Base-by-base conservation (phyloP, 2,888 invertebrate genomes). In the Galerucella pusilla region DNA sequence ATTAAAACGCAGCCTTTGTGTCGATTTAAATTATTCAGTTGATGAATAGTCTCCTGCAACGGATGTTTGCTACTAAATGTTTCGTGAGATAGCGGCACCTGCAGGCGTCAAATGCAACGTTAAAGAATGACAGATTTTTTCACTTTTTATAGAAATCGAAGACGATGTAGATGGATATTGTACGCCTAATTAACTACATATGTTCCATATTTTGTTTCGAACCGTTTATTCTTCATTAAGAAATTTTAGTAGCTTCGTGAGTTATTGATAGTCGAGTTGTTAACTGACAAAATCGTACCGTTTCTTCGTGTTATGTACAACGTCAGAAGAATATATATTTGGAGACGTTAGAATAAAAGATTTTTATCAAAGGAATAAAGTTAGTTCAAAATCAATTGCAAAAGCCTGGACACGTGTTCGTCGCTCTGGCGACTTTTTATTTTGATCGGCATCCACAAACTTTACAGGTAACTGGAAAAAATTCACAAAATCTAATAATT, bases 61-160 rank as follows among this genome's bases (percentile, higher is more conserved):
- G 85, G 84, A 83, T 83, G 83, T 82, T 83, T 84, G 79, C 80
- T 74, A 79, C 75, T 79, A 79, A 84, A 85, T 84, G 84, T 85
- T 80, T 84, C 85, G 82, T 84, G 75, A 75, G 75, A 76, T 70
- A 68, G 64, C 73, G 68, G 67, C 78, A 78, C 78, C 78, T 78
- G 77, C 71, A 76, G 76, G 77, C 74, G 78, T 78, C 77, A 76
- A 75, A 75, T 73, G 70, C 57, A 72, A 74, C 71, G 35, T 70
- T 61, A 67, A 68, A 73, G 75, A 75, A 71, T 75, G 77, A 78
- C 77, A 78, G 83, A 82, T 78, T 82, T 80, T 80, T 80, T 81
- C 79, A 76, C 81, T 83, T 81, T 81, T 79, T 78, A 78, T 70
- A 78, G 79, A 83, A 82, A 84, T 80, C 79, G 81, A 81, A 81